These are phyloP conservation scores for Ophioninae sp. DNA, from an alignment of 2,888 invertebrate genomes.

Conservation along the genomic window DNA sequence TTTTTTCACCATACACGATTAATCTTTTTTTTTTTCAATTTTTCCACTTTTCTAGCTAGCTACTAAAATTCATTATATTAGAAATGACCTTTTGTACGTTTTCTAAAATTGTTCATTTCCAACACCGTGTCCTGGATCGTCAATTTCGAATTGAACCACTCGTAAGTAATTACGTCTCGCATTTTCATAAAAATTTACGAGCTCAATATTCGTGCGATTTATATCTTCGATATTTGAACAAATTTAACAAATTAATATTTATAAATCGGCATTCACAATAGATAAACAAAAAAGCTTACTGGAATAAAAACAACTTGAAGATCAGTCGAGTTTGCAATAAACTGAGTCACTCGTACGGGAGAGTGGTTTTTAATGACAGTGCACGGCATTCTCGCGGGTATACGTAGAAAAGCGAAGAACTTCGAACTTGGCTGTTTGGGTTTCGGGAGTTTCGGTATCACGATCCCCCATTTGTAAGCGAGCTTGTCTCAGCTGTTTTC, in stretches of 20 bases:
- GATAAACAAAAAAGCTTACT: neutral
- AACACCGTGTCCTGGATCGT: neutral
- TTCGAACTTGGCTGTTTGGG: slow-evolving; percentile 16
- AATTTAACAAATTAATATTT: too few relatives aligned
- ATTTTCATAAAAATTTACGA: neutral
- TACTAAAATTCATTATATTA: too few relatives aligned
- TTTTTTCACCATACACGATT: too few relatives aligned
- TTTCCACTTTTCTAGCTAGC: too few relatives aligned
- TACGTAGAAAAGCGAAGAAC: neutral
- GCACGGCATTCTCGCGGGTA: neutral
- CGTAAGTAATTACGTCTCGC: neutral
- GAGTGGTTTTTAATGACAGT: neutral
- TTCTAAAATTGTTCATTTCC: neutral
- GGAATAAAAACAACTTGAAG: neutral
- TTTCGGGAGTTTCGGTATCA: slow-evolving; percentile 13
- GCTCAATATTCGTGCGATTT: neutral
- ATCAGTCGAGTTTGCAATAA: neutral
- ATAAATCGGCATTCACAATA: neutral
- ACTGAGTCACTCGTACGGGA: neutral
- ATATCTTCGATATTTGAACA: neutral
- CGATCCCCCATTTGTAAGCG: slow-evolving; percentile 5
- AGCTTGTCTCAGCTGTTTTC: slow-evolving; percentile 28
- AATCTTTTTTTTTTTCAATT: too few relatives aligned
- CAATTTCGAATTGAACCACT: neutral
- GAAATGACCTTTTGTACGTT: neutral